Evolutionary conservation across 1,140 invertebrate species (phyloP), one percentile per base, ranked within the genome.

Genomic region (Reticulitermes speratus): DNA sequence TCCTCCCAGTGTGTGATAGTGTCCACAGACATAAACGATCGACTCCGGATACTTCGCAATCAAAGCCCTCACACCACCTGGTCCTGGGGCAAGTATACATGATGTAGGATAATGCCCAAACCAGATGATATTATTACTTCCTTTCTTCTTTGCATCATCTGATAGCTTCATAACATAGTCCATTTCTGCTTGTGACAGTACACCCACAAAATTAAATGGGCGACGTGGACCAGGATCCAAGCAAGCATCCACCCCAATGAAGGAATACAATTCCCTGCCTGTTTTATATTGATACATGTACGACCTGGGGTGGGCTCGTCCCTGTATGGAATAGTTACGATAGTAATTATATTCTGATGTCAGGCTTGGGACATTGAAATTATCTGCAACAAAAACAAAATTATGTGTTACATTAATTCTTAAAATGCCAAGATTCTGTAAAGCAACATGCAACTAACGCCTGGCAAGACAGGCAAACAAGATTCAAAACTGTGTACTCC

Each of bases 91-190:
- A 30, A 97, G 90, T 88, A 98, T 97, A 88, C 96, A 95, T 11
- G 97, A 98, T 5, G 97, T 97, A 23, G 98, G 97, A 92, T 98
- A 98, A 91, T 99, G 98, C 44, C 97, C 97, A 93, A 98, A 98
- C 94, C 95, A 97, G 87, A 97, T 91, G 25, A 95, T 95, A 88
- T 94, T 94, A 90, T 94, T 92, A 45, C 91, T 91, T 86, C 92
- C 91, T 32, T 86, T 90, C 25, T 88, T 85, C 52, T 91, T 88
- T 6, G 92, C 92, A 86, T 93, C 89, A 75, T 93, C 89, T 32
- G 92, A 90, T 82, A 95, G 91, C 38, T 90, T 88, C 86, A 92
- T 88, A 44, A 96, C 89, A 87, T 92, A 88, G 8, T 90, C 87
- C 48, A 93, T 92, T 90, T 95, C 95, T 45, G 91, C 91, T 88